Evolutionary conservation across 2,797 vertebrate genomes (phyloP), one percentile per base, ranked within the genome.

Genomic region (Arrhamphus sclerolepis): DNA sequence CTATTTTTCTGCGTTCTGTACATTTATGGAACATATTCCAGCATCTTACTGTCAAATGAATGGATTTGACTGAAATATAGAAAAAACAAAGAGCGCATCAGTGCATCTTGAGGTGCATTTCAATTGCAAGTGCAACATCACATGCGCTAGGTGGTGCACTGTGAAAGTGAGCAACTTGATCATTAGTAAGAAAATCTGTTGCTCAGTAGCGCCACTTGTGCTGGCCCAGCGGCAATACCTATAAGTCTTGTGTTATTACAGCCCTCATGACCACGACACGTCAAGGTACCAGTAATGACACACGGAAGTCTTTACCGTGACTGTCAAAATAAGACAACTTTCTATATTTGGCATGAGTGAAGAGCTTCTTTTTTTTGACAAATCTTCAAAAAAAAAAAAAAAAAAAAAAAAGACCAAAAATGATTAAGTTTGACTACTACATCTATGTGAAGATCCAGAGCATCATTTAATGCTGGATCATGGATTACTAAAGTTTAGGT

Each of bases 201-300:
- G 90, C 92, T 92, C 93, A 84, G 84, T 83, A 90, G 90, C 93
- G 91, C 92, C 92, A 77, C 91, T 91, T 79, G 85, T 82, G 86
- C 89, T 89, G 85, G 88, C 84, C 90, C 84, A 80, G 89, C 87
- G 90, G 90, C 90, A 85, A 85, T 81, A 86, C 78, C 84, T 67
- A 87, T 88, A 87, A 86, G 80, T 89, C 83, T 81, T 84, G 89
- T 91, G 89, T 91, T 92, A 89, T 92, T 90, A 89, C 90, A 91
- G 83, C 85, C 88, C 96, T 96, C 95, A 95, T 97, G 95, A 95
- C 92, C 91, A 87, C 85, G 86, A 87, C 83, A 66, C 11, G 55
- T 85, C 62, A 86, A 62, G 54, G 0, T 1, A 1, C n/a, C 39
- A 1, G 6, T 0, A 19, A 18, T 50, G 0, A 3, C 1, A 16